phyloP scores from a whole-genome alignment of 2,888 invertebrate genomes.

The Agrochola macilenta region DNA sequence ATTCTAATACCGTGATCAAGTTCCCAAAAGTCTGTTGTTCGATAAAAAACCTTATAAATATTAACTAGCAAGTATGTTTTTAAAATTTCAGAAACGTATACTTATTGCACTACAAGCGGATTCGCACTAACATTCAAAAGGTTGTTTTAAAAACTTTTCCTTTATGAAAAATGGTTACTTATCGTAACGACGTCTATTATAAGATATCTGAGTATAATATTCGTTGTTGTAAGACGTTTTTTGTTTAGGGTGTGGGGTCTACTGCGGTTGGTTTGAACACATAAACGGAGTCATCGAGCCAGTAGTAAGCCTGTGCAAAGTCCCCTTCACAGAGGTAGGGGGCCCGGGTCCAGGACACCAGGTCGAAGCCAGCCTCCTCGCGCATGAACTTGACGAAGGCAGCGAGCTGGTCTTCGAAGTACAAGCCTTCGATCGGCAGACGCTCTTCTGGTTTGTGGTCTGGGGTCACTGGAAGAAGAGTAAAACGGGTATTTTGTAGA shows the following conservation, averaged over 20 bases:
- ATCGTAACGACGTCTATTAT: not conserved
- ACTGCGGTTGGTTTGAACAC: conserved; percentile 90
- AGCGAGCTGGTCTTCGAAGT: conserved; percentile 95
- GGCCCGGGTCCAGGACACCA: conserved; percentile 96
- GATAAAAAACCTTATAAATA: conserved; percentile 38
- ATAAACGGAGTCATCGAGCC: conserved; percentile 97
- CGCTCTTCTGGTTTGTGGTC: conserved; percentile 94
- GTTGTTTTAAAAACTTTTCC: conserved; percentile 37
- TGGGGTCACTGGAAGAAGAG: conserved; percentile 86
- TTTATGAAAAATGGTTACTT: conserved; percentile 34
- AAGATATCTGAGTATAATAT: conserved; percentile 42
- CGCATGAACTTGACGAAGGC: conserved; percentile 91
- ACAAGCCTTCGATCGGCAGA: conserved; percentile 92
- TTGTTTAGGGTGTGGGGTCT: conserved; percentile 46
- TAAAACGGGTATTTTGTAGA: not conserved
- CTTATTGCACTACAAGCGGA: conserved; percentile 41
- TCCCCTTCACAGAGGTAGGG: conserved; percentile 99
- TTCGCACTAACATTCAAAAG: conserved; percentile 30
- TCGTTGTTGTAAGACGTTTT: conserved; percentile 40
- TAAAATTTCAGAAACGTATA: conserved; percentile 46
- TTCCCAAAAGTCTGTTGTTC: conserved; percentile 57
- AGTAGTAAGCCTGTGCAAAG: conserved; percentile 96
- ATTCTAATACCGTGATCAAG: conserved; percentile 59
- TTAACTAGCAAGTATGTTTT: conserved; percentile 32
- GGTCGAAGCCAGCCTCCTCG: conserved; percentile 93